Evolutionary conservation across 1,140 invertebrate species (phyloP).

Genomic region (Sitobion miscanthi): DNA sequence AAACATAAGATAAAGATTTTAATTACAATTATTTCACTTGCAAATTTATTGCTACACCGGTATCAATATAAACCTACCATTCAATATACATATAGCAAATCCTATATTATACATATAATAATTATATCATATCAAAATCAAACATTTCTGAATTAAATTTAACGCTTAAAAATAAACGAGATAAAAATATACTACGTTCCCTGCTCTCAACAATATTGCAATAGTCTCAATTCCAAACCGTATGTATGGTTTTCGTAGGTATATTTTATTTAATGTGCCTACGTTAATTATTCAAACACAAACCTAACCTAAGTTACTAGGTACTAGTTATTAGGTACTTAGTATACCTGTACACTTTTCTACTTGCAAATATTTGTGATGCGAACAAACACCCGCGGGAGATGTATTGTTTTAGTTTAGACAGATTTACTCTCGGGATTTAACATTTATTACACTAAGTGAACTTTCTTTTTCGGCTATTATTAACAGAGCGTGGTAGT

Average conservation of each 20-base stretch:
- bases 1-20: background rate
- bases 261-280: background rate
- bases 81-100: background rate
- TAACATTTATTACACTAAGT: background rate
- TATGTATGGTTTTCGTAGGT: background rate
- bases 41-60: background rate
- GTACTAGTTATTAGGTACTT: no score
- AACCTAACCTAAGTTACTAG: background rate
- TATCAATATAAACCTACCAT: background rate
- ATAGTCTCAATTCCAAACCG: background rate
- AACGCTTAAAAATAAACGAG: background rate
- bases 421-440: background rate
- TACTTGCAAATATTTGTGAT: background rate
- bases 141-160: background rate
- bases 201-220: background rate
- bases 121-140: background rate
- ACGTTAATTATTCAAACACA: background rate
- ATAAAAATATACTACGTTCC: background rate
- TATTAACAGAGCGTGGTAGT: slow-evolving; percentile 1
- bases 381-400: background rate
- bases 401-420: background rate
- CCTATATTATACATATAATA: background rate
- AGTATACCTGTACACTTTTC: background rate
- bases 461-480: slow-evolving; percentile 4
- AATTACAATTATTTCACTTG: background rate